Evolutionary conservation across 1,140 invertebrate species (phyloP).

Genomic region (Cataglyphis hispanica): DNA sequence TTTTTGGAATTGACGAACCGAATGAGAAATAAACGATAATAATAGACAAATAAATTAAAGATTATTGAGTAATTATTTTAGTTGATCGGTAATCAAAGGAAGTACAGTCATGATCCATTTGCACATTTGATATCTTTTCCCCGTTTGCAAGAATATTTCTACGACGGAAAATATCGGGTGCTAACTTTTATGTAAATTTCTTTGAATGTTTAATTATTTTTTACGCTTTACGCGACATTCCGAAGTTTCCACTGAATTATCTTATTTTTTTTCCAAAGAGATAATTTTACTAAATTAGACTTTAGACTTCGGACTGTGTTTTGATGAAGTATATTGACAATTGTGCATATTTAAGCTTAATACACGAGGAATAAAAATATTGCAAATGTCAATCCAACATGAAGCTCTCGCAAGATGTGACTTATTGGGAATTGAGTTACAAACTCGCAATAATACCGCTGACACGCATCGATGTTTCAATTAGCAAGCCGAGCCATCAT

Average conservation of each 20-base stretch:
- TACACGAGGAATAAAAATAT: not conserved
- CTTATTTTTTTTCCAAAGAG: not conserved
- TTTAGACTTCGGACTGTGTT: not conserved
- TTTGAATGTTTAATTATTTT: not conserved
- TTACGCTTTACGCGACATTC: not conserved
- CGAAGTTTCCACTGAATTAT: not conserved
- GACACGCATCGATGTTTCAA: slow-evolving; percentile 41
- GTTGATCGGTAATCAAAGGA: too few species aligned
- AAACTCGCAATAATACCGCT: slow-evolving; percentile 22
- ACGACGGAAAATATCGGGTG: not conserved
- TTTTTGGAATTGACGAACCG: not conserved
- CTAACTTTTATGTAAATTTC: not conserved
- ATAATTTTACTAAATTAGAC: not conserved
- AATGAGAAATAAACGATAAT: not conserved
- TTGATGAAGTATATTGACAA: not conserved
- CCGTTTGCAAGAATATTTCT: not conserved
- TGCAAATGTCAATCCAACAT: slow-evolving; percentile 11
- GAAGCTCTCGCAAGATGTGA: not conserved
- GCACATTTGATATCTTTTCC: too few species aligned
- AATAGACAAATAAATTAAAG: not conserved
- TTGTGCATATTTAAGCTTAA: not conserved
- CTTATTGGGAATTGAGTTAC: not conserved
- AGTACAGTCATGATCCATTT: too few species aligned
- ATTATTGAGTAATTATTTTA: not conserved
- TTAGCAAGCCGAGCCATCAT: slow-evolving; percentile 40